Conservation (phyloP, 1,140 invertebrate genomes). For the Bombus waltoni region DNA sequence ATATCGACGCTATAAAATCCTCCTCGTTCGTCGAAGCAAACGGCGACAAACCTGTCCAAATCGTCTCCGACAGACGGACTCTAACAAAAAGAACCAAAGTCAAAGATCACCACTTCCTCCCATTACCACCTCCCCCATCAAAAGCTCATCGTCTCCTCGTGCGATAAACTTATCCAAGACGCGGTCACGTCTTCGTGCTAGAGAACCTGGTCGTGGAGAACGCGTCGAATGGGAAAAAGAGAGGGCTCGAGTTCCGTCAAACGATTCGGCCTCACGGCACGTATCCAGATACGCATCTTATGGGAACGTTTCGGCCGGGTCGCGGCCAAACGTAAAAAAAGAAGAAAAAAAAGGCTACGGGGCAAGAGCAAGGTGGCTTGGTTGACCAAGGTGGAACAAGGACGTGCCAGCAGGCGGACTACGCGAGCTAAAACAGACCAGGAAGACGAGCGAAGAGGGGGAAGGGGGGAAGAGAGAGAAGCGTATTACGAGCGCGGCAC, state of each 20-base stretch:
- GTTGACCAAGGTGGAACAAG: conserved; percentile 7
- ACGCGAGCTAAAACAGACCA: background rate
- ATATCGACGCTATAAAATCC: too few species aligned
- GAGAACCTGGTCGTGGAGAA: conserved; percentile 9
- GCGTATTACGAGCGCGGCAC: conserved; percentile 72
- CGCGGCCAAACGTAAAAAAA: conserved; percentile 34
- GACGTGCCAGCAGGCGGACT: conserved; percentile 14
- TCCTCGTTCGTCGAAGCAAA: too few species aligned
- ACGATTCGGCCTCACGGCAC: conserved; percentile 77
- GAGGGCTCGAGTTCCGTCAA: conserved; percentile 61
- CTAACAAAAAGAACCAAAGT: background rate
- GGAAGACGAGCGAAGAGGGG: background rate
- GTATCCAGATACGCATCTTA: conserved; percentile 78
- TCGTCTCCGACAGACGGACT: too few species aligned
- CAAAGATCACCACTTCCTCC: background rate
- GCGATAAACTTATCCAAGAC: conserved; percentile 19
- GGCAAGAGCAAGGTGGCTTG: conserved; percentile 48
- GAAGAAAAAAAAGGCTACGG: background rate
- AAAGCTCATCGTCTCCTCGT: background rate
- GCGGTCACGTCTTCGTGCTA: conserved; percentile 26
- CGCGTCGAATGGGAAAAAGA: conserved; percentile 35
- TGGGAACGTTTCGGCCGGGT: conserved; percentile 72
- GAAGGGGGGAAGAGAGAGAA: background rate
- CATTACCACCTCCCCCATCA: background rate
- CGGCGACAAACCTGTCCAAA: too few species aligned